Conservation (phyloP, 1,140 invertebrate genomes). For the Chlorops oryzae region DNA sequence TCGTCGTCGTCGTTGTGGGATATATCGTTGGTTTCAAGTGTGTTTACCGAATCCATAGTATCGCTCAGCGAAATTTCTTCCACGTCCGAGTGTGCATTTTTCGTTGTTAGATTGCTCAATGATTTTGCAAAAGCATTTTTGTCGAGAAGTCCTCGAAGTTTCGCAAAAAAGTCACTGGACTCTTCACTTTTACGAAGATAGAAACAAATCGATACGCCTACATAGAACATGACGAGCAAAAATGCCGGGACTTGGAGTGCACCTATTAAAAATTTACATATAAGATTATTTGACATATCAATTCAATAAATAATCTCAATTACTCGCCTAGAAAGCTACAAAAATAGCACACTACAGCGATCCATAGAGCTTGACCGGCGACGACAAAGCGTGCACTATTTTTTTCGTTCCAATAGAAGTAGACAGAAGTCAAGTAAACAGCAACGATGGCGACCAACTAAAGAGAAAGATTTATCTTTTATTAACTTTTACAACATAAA, state of each 20-base stretch:
- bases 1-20: slow-evolving; percentile 9
- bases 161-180: slow-evolving; percentile 24
- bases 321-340: slow-evolving; percentile 54
- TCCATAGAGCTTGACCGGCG: slow-evolving; percentile 54
- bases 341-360: slow-evolving; percentile 54
- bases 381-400: slow-evolving; percentile 52
- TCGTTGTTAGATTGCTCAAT: slow-evolving; percentile 28
- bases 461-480: slow-evolving; percentile 21
- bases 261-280: no score
- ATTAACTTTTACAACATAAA: neutral
- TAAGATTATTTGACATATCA: no score
- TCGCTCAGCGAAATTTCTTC: slow-evolving; percentile 41
- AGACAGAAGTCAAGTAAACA: slow-evolving; percentile 51
- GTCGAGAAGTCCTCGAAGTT: slow-evolving; percentile 31
- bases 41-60: slow-evolving; percentile 35
- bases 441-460: slow-evolving; percentile 50
- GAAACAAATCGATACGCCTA: slow-evolving; percentile 53
- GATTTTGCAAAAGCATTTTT: slow-evolving; percentile 35
- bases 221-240: slow-evolving; percentile 40
- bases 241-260: slow-evolving; percentile 54
- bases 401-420: slow-evolving; percentile 54
- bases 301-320: no score
- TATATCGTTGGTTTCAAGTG: slow-evolving; percentile 21
- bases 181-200: slow-evolving; percentile 44
- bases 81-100: slow-evolving; percentile 27